Conservation (phyloP, 2,888 invertebrate species). For the Drosophila anceps region DNA sequence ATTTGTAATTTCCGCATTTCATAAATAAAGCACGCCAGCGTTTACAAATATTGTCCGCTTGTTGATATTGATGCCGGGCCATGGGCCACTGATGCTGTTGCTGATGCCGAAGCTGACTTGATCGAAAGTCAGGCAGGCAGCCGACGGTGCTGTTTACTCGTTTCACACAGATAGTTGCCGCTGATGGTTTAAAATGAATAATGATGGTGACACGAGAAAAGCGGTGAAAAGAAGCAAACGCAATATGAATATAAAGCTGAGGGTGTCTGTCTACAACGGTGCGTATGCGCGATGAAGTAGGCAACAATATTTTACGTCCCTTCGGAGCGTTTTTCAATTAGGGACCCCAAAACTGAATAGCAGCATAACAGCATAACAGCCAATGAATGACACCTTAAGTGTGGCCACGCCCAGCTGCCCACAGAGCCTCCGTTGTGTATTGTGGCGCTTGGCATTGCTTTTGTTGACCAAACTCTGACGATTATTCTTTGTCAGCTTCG, state of each 20-base stretch:
- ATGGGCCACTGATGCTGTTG: conserved; percentile 7
- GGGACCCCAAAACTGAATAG: conserved; percentile 19
- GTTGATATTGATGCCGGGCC: conserved; percentile 69
- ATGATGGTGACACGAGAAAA: conserved; percentile 72
- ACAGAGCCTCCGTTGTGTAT: conserved; percentile 6
- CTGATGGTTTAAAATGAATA: conserved; percentile 61
- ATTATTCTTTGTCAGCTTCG: conserved; percentile 69
- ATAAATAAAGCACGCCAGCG: conserved; percentile 72
- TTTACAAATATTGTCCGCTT: conserved; percentile 72
- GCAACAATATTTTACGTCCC: conserved; percentile 38
- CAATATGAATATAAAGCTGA: conserved; percentile 79
- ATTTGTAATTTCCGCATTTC: conserved; percentile 78
- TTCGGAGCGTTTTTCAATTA: conserved; percentile 56
- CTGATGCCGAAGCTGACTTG: conserved; percentile 33
- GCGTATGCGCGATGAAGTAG: conserved; percentile 51
- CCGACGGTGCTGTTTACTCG: conserved; percentile 26
- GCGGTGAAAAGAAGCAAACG: conserved; percentile 54
- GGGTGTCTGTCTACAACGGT: conserved; percentile 34
- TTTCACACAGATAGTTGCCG: conserved; percentile 18
- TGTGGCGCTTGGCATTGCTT: conserved; percentile 8
- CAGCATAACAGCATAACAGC: conserved; percentile 45
- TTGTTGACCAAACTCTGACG: conserved; percentile 45
- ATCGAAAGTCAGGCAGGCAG: conserved; percentile 55
- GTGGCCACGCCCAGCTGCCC: conserved; percentile 28
- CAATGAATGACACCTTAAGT: conserved; percentile 77